phyloP scores from a whole-genome alignment of 1,140 invertebrate genomes.

The Pygmarrhopalites habei region DNA sequence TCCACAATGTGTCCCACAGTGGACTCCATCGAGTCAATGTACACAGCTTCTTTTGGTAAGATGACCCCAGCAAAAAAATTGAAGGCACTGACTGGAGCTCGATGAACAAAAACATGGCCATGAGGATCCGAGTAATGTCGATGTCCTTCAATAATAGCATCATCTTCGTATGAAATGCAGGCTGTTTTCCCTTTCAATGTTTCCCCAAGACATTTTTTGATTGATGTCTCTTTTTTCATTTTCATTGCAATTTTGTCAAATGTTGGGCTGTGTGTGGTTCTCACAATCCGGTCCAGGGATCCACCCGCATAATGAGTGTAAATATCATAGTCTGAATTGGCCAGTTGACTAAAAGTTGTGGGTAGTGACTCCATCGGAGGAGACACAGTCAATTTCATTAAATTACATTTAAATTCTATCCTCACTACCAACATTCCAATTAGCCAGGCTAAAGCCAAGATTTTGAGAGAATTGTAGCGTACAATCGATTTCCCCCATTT shows the following conservation, averaged over 20 bases:
- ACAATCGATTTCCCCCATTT: neutral
- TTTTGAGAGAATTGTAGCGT: neutral
- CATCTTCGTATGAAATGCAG: slow-evolving; percentile 11
- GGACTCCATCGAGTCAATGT: slow-evolving; percentile 1
- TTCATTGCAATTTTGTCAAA: neutral
- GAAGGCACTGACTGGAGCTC: neutral
- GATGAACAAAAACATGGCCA: slow-evolving; percentile 2
- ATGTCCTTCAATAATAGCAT: slow-evolving; percentile 10
- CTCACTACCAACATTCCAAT: neutral
- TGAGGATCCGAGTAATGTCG: neutral
- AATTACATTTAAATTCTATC: slow-evolving; percentile 1
- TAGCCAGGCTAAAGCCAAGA: neutral
- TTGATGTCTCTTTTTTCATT: neutral
- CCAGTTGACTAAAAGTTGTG: slow-evolving; percentile 2
- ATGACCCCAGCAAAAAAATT: slow-evolving; percentile 9
- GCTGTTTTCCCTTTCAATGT: neutral
- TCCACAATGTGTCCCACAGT: slow-evolving; percentile 11
- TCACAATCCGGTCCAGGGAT: slow-evolving; percentile 1
- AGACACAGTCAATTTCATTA: slow-evolving; percentile 6
- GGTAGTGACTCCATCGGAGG: slow-evolving; percentile 6
- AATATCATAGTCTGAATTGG: slow-evolving; percentile 9
- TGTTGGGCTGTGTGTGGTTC: neutral
- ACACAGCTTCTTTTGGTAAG: slow-evolving; percentile 9
- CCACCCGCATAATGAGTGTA: slow-evolving; percentile 7
- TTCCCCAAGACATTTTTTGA: neutral